Base-by-base conservation (phyloP, 2,888 invertebrate genomes). In the Pyrrhia umbra region DNA sequence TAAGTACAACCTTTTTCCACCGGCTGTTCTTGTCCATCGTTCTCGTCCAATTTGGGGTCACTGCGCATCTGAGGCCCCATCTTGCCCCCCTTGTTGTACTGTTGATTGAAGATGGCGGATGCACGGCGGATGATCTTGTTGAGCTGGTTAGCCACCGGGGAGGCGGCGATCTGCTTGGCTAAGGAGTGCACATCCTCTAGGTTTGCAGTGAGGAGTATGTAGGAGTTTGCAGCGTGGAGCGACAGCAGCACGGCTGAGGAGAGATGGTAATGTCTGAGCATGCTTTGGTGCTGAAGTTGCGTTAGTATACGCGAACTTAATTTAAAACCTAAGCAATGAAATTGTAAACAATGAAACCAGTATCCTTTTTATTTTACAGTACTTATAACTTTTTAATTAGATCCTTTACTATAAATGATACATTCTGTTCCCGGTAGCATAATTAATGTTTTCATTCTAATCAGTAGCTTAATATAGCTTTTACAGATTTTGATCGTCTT, bases 191-290 rank as follows among this genome's bases (percentile, higher is more conserved):
- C 82, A 45, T 92, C 92, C 0, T 93, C 92, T 54, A 92, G 65
- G 66, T 89, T 90, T 0, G 92, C 92, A 0, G 91, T 91, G 21
- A 93, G 80, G 0, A 93, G 83, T 30, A 93, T 85, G 79, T 92
- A 92, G 5, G 85, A 79, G 37, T 86, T 71, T 1, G 69, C 75
- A 3, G 72, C 30, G 15, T 75, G 64, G 10, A 78, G 16, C 2
- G 54, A 61, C 10, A 80, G 37, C 9, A 81, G 10, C 9, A 68
- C n/a, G 2, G 42, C 79, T 75, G 56, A 8, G 15, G 27, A 8
- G 40, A 21, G 8, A 51, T 27, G 2, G n/a, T 9, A 9, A 27
- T 13, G 0, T 27, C 6, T 13, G 6, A n/a, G n/a, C n/a, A n/a
- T n/a, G n/a, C n/a, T n/a, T n/a, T n/a, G n/a, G n/a, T n/a, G n/a